Evolutionary conservation across 2,113 vertebrate species (phyloP).

Genomic region (Ornithorhynchus anatinus): DNA sequence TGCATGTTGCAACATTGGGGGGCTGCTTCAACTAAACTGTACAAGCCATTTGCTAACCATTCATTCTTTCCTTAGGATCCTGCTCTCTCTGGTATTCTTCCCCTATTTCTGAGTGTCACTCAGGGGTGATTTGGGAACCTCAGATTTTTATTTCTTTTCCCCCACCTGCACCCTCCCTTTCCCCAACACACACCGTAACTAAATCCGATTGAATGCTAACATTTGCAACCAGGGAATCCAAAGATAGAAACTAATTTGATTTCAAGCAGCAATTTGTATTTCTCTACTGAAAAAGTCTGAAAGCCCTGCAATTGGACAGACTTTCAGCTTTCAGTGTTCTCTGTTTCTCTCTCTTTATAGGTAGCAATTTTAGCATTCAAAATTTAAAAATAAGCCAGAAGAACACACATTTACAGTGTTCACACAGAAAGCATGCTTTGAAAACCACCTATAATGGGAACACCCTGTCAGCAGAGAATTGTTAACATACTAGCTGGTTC

Average conservation of each 20-base stretch:
- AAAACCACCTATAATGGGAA: background rate
- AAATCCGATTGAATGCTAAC: conserved; percentile 18
- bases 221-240: conserved; percentile 3
- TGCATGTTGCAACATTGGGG: too few relatives aligned
- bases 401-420: background rate
- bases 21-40: conserved; percentile 13
- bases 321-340: conserved; percentile 3
- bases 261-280: conserved; percentile 36
- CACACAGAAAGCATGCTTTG: background rate
- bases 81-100: background rate
- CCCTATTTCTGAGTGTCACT: conserved; percentile 11
- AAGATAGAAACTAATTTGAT: conserved; percentile 52
- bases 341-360: conserved; percentile 3
- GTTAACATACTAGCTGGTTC: background rate
- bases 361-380: conserved; percentile 31
- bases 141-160: conserved; percentile 23
- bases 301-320: background rate
- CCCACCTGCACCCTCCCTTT: background rate
- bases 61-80: conserved; percentile 2
- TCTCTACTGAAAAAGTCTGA: background rate
- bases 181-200: too few relatives aligned
- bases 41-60: conserved; percentile 22
- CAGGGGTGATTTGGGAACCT: conserved; percentile 32
- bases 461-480: background rate
- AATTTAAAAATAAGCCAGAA: conserved; percentile 18